phyloP scores from a whole-genome alignment of 2,113 vertebrate genomes.

The Hylia prasina region DNA sequence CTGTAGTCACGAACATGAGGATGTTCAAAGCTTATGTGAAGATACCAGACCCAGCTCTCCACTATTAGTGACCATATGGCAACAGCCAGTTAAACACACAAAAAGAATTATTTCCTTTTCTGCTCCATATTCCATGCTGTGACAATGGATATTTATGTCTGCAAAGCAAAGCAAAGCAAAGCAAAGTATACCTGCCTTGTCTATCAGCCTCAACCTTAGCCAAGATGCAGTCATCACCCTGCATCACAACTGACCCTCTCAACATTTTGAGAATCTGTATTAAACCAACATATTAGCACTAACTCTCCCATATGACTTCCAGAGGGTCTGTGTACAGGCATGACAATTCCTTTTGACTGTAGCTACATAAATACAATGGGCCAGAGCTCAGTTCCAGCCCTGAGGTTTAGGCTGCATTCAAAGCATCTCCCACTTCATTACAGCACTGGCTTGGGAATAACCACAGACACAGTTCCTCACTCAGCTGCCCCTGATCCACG shows the following conservation, averaged over 20 bases:
- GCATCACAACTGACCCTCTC: background rate
- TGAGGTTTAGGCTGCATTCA: background rate
- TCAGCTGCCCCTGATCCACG: background rate
- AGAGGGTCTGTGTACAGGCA: background rate
- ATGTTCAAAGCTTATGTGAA: background rate
- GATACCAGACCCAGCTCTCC: background rate
- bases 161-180: background rate
- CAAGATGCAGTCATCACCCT: background rate
- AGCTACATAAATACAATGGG: background rate
- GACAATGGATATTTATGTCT: background rate
- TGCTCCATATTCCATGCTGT: background rate
- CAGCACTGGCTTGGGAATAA: background rate
- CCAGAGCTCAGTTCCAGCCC: background rate
- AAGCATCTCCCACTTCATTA: background rate
- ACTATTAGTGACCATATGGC: background rate
- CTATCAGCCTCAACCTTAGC: background rate
- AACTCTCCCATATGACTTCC: background rate
- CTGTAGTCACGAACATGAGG: background rate
- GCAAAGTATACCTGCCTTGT: background rate
- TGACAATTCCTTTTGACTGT: background rate
- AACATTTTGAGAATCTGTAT: background rate
- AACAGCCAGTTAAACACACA: background rate
- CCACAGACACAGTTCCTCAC: accelerated
- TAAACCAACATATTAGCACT: background rate
- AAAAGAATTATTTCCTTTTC: background rate